A percentile compares a stretch with the other conserved stretches of the same genome.
Evolutionary conservation across 2,113 vertebrate species (phyloP).

Genomic region (Vombatus ursinus): DNA sequence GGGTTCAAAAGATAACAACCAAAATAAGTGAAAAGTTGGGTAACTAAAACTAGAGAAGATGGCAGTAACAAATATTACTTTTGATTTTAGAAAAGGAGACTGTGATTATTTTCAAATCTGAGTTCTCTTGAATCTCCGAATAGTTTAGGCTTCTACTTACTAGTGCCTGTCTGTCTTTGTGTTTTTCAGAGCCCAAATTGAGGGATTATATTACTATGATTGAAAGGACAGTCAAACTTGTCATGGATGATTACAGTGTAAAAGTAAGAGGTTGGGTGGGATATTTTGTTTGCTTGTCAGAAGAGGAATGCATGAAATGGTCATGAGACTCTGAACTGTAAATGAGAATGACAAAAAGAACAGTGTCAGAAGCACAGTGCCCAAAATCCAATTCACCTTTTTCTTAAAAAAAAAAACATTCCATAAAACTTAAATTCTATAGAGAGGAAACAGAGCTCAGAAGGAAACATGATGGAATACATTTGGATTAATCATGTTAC

Average conservation of each 20-base stretch:
- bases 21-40: not conserved
- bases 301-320: conserved; percentile 27
- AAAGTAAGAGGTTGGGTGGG: conserved; percentile 72
- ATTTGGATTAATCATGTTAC: not conserved
- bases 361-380: not conserved
- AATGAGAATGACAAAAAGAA: conserved; percentile 20
- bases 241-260: conserved; percentile 61
- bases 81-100: not conserved
- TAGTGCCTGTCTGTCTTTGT: conserved; percentile 12
- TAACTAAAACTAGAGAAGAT: not conserved
- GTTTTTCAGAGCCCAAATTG: conserved; percentile 70
- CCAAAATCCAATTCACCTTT: not conserved
- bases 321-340: not conserved
- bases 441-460: not conserved
- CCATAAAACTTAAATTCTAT: conserved; percentile 7
- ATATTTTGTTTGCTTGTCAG: conserved; percentile 21
- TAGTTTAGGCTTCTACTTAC: not conserved
- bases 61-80: not conserved
- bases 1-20: not conserved
- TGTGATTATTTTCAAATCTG: not conserved
- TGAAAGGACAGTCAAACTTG: conserved; percentile 66
- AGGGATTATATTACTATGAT: conserved; percentile 66
- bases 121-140: not conserved
- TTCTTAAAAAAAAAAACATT: conserved; percentile 44
- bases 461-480: not conserved